Base-by-base conservation (phyloP, 1,140 invertebrate genomes). In the Drosophila equinoxialis region DNA sequence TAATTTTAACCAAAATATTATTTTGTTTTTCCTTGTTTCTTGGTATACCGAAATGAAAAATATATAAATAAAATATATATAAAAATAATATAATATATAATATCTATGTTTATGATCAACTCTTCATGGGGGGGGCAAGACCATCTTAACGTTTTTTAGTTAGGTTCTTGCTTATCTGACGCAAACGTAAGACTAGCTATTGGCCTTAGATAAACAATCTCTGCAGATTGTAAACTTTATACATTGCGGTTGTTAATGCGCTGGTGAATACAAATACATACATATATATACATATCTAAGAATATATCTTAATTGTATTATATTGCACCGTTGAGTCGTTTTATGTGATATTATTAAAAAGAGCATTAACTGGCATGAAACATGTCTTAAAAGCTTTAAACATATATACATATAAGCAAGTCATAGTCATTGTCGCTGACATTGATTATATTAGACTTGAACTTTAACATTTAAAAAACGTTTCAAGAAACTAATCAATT, bases 301-400 rank as follows among this genome's bases (percentile, higher is more conserved):
- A 51, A 51, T 51, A 51, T 51, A 51, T 23, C 45, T 51, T 20
- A 51, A 51, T 51, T 51, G 20, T 11, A 51, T 51, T 51, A 48
- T 48, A 48, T 48, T 48, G 45, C 45, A 48, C 45, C 8, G 45
- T 6, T 51, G 45, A 51, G 17, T 48, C 14, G 13, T 17, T 48
- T 48, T 48, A 48, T 48, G 45, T 48, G 45, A 13, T 1, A 20
- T 48, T 20, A 48, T 48, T 48, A 48, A 48, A 48, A 30, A 30
- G 17, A 51, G 45, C 17, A 51, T 51, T 51, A 51, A 51, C 45
- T 51, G 17, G 17, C 17, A 51, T 51, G 17, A 51, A 51, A 23
- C 8, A 23, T 51, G 17, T 51, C 17, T 51, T 45, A 14, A 45
- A 45, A 5, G 42, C 42, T 45, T 45, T 20, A 6, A 17, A 4